Percentiles rank a stretch among this genome's conserved stretches.
Evolutionary conservation across 2,888 invertebrate genomes (phyloP).

Genomic region (Leptinotarsa tumamoca): DNA sequence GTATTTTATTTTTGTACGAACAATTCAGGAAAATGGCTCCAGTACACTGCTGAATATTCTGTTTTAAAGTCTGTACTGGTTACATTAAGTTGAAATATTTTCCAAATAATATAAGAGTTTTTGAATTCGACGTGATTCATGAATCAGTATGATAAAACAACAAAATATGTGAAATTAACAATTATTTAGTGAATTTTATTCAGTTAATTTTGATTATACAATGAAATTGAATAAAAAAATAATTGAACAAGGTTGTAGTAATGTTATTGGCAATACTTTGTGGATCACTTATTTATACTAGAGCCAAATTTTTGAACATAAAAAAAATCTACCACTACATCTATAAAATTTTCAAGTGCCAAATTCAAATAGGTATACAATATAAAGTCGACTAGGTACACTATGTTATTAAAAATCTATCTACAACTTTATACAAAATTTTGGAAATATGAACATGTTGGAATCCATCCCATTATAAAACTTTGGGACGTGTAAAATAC

Average conservation of each 20-base stretch:
- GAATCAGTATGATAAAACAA: too few species aligned
- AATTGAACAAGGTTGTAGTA: background rate
- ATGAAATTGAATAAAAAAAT: background rate
- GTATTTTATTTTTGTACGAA: constrained; percentile 39
- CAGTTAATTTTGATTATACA: background rate
- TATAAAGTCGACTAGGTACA: constrained; percentile 60
- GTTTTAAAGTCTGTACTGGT: too few species aligned
- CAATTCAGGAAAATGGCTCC: constrained; percentile 30
- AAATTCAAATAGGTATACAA: constrained; percentile 54
- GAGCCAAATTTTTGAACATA: constrained; percentile 20
- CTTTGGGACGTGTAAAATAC: constrained; percentile 40
- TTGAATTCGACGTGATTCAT: too few species aligned
- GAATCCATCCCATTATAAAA: constrained; percentile 36
- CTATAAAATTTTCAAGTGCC: constrained; percentile 58
- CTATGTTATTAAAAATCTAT: constrained; percentile 60
- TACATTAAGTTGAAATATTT: too few species aligned
- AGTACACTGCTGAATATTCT: background rate
- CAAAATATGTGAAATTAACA: too few species aligned
- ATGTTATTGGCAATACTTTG: background rate
- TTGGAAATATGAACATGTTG: constrained; percentile 52
- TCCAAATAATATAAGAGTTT: too few species aligned
- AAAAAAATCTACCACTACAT: constrained; percentile 46
- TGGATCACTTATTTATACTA: constrained; percentile 2
- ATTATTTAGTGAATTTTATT: too few species aligned
- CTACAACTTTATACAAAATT: constrained; percentile 60